These are phyloP conservation scores for Diadumene lineata DNA, from an alignment of 92 coral and sea anemone genomes.

Conservation along the genomic window DNA sequence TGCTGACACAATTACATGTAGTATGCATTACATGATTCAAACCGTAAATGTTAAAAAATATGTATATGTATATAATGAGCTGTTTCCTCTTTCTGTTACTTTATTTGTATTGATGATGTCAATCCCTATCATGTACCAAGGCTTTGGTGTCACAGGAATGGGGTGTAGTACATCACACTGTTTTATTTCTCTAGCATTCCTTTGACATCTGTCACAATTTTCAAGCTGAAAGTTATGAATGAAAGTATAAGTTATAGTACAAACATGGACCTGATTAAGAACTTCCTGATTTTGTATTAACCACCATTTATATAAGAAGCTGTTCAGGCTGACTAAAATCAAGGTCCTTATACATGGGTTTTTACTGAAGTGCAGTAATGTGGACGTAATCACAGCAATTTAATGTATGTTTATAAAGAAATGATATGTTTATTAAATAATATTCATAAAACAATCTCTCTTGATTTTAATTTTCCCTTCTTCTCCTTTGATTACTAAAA, in stretches of 20 bases:
- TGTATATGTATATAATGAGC: slow-evolving; percentile 1
- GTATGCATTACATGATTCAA: too few species aligned
- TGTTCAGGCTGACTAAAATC: too few species aligned
- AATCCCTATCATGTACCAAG: slow-evolving; percentile 49
- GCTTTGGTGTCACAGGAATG: slow-evolving; percentile 24
- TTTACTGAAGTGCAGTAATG: too few species aligned
- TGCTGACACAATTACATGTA: not conserved
- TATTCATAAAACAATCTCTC: not conserved
- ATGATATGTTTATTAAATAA: not conserved
- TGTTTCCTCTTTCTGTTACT: slow-evolving; percentile 15
- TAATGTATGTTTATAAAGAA: not conserved
- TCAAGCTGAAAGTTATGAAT: too few species aligned
- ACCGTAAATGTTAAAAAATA: not conserved
- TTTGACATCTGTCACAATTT: slow-evolving; percentile 45
- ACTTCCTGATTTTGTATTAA: too few species aligned
- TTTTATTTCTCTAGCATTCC: slow-evolving; percentile 29
- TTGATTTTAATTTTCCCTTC: slow-evolving; percentile 9
- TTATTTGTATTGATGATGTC: slow-evolving; percentile 34
- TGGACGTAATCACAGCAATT: too few species aligned
- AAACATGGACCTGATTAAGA: too few species aligned
- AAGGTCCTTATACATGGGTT: too few species aligned
- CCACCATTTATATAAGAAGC: too few species aligned
- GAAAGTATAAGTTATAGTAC: too few species aligned
- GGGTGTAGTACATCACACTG: slow-evolving; percentile 34
- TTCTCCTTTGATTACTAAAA: slow-evolving; percentile 28